Evolutionary conservation across 2,797 vertebrate genomes (phyloP), one percentile per base, ranked within the genome.

Genomic region (Mareca penelope): DNA sequence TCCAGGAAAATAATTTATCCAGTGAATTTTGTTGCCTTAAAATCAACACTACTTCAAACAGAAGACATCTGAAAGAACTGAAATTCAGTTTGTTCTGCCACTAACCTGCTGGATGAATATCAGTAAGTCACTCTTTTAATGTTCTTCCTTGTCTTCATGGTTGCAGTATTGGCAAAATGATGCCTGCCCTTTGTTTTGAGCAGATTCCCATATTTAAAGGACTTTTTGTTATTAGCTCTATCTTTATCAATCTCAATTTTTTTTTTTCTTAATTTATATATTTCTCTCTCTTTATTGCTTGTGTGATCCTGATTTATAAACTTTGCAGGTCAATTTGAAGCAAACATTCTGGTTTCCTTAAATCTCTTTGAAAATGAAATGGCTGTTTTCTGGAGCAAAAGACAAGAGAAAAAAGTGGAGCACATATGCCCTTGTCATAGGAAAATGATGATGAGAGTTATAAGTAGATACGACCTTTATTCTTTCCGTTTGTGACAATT

Each of bases 331-430:
- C 59, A 96, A 31, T 67, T 71, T 68, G 53, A 68, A 72, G 35
- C 31, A 91, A 85, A 70, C 59, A 3, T 42, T 91, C 55, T 79
- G n/a, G 70, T 94, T 90, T 93, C 42, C 75, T 60, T 64, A 85
- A 48, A 77, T 87, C 8, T 85, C 35, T 79, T 48, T 90, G 83
- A 94, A 90, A 96, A 90, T 71, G 33, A 77, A 91, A 77, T 57
- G 17, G 10, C n/a, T 85, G 39, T 48, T 88, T 72, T 91, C 59
- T 85, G 52, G 19, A 77, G 53, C 59, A 79, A 93, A 86, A 76
- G 7, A 82, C 29, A 6, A 77, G 42, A 80, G 37, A 79, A 91
- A 83, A 88, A 91, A 39, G 17, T 37, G 10, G 24, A 90, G 24
- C 13, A 79, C 9, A 5, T n/a, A 60, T 1, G 6, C 64, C 23